Percentiles rank a stretch among this genome's conserved stretches.
Evolutionary conservation across 1,140 invertebrate genomes (phyloP).

Genomic region (Procambarus virginalis): DNA sequence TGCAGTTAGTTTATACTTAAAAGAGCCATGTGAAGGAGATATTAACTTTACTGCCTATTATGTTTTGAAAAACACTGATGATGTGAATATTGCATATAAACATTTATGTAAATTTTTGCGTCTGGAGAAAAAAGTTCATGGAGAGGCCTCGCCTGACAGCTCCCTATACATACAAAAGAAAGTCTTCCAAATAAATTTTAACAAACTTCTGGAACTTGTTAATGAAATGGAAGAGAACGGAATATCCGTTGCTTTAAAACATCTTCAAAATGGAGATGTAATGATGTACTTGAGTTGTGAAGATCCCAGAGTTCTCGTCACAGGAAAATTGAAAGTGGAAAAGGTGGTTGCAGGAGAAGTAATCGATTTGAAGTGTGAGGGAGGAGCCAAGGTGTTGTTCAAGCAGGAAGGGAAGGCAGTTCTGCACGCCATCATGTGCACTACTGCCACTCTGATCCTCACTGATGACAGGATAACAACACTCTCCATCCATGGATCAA

Average conservation of each 20-base stretch:
- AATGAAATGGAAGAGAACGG: background rate
- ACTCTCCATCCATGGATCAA: slow-evolving; percentile 27
- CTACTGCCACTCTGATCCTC: slow-evolving; percentile 13
- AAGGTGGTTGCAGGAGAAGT: slow-evolving; percentile 18
- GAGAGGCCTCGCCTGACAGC: background rate
- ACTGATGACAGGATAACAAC: slow-evolving; percentile 25
- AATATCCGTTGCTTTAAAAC: background rate
- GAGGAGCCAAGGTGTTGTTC: background rate
- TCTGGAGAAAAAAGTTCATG: background rate
- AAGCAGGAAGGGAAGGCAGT: background rate
- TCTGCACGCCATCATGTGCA: slow-evolving; percentile 11
- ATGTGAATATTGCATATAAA: slow-evolving; percentile 1
- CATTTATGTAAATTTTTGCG: background rate
- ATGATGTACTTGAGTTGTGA: slow-evolving; percentile 1
- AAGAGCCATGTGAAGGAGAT: slow-evolving; percentile 31
- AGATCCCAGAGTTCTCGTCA: background rate
- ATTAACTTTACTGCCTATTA: slow-evolving; percentile 12
- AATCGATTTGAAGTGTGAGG: slow-evolving; percentile 9
- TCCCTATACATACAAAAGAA: slow-evolving; percentile 2
- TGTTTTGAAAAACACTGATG: background rate
- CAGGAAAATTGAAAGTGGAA: background rate
- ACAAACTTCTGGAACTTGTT: background rate
- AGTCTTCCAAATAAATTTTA: background rate
- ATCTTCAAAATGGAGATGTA: background rate
- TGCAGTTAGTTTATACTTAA: slow-evolving; percentile 3